These are phyloP conservation scores for Andrena bucephala DNA, from an alignment of 2,888 invertebrate genomes.

Conservation along the genomic window DNA sequence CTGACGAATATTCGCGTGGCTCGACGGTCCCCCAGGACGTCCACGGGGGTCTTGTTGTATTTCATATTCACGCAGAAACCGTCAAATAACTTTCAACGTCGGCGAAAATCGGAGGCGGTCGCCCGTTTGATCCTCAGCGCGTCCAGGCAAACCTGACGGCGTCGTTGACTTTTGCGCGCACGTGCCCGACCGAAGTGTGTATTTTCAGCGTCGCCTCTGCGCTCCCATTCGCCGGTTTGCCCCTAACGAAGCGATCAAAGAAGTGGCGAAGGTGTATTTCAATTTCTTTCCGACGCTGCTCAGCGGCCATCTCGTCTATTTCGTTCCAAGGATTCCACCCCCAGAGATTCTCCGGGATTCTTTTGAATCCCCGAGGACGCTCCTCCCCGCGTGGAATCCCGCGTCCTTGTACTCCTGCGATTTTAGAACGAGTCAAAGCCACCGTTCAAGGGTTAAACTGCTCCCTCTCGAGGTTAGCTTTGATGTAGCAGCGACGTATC, in stretches of 20 bases:
- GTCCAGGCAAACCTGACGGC: conserved; percentile 50
- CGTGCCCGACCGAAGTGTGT: conserved; percentile 53
- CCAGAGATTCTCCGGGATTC: neutral
- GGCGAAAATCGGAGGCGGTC: conserved; percentile 28
- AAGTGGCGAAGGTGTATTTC: conserved; percentile 59
- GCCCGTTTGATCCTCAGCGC: conserved; percentile 69
- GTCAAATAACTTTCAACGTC: conserved; percentile 68
- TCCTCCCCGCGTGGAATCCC: neutral
- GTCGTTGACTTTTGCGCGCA: conserved; percentile 31
- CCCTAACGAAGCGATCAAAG: conserved; percentile 71
- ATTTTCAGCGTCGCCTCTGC: conserved; percentile 63
- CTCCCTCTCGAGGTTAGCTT: conserved; percentile 15
- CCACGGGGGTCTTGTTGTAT: conserved; percentile 47
- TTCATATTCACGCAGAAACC: conserved; percentile 63
- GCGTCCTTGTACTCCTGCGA: neutral
- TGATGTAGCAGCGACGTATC: conserved; percentile 6
- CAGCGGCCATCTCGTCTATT: neutral
- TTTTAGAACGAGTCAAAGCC: conserved; percentile 34
- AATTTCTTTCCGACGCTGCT: conserved; percentile 31
- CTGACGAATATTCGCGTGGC: conserved; percentile 31
- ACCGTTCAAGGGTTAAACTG: conserved; percentile 33
- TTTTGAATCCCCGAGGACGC: neutral
- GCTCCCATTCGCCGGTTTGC: conserved; percentile 60
- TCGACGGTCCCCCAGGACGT: conserved; percentile 33
- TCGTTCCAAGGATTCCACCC: neutral